Evolutionary conservation across 2,888 invertebrate genomes (phyloP).

Genomic region (Nymphalis urticae): DNA sequence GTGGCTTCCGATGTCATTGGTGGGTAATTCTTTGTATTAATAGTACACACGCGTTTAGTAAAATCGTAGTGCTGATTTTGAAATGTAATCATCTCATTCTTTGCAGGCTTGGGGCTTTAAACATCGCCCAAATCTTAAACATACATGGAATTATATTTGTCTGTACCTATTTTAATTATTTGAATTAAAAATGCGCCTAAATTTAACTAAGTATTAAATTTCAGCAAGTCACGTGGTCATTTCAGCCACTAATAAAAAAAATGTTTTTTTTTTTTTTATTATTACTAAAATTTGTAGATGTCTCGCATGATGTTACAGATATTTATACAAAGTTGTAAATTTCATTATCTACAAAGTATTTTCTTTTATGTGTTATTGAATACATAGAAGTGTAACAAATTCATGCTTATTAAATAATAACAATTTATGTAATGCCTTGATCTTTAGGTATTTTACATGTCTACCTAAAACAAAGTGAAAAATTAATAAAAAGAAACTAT

Average conservation of each 20-base stretch:
- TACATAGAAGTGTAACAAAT: conserved; percentile 49
- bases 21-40: conserved; percentile 75
- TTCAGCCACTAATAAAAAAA: conserved; percentile 15
- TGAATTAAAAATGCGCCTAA: conserved; percentile 19
- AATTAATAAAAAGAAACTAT: conserved; percentile 49
- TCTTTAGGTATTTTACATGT: conserved; percentile 62
- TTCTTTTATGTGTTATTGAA: conserved; percentile 2
- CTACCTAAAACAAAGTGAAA: conserved; percentile 38
- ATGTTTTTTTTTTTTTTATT: conserved; percentile 1
- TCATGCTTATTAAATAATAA: conserved; percentile 38
- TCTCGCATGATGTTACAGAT: background rate
- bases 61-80: conserved; percentile 50
- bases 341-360: conserved; percentile 27
- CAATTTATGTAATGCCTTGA: conserved; percentile 53
- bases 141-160: conserved; percentile 34
- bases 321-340: conserved; percentile 15
- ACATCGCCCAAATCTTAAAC: conserved; percentile 43
- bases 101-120: conserved; percentile 42
- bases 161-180: conserved; percentile 18
- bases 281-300: background rate
- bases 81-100: conserved; percentile 45
- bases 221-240: conserved; percentile 19
- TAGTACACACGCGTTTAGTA: conserved; percentile 62
- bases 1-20: conserved; percentile 78
- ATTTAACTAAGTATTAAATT: conserved; percentile 16